Conservation (phyloP, 2,888 invertebrate genomes). For the Leptinotarsa juncta region DNA sequence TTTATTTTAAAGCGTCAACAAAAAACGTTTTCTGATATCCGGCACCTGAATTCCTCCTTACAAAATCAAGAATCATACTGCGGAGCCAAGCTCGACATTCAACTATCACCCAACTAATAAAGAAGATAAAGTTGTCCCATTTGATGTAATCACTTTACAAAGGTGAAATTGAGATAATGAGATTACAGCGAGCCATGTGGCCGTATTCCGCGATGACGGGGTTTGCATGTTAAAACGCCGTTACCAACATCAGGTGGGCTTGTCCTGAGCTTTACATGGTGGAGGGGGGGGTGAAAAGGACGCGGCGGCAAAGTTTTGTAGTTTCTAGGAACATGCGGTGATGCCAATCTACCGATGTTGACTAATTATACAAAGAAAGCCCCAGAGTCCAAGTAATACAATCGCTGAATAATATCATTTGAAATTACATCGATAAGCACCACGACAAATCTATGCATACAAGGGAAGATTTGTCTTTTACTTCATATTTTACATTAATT, state of each 20-base stretch:
- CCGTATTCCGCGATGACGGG: constrained; percentile 57
- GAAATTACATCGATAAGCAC: no score
- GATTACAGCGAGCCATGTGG: constrained; percentile 58
- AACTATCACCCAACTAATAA: constrained; percentile 42
- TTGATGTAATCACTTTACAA: constrained; percentile 58
- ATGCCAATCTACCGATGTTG: constrained; percentile 30
- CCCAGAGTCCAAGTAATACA: neutral
- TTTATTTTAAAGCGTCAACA: no score
- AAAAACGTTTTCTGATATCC: no score
- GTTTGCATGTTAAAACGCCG: constrained; percentile 61
- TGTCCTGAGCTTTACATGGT: constrained; percentile 55
- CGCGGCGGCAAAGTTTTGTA: constrained; percentile 43
- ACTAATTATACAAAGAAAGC: constrained; percentile 15
- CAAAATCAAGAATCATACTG: constrained; percentile 8
- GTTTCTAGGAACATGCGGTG: constrained; percentile 34
- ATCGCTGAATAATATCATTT: neutral
- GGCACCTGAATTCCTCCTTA: neutral
- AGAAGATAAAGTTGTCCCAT: constrained; percentile 50
- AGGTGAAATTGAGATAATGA: constrained; percentile 62
- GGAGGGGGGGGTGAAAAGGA: constrained; percentile 31
- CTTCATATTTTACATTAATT: no score
- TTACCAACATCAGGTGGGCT: constrained; percentile 61
- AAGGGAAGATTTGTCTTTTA: no score
- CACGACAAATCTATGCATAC: no score
- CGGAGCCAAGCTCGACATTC: constrained; percentile 24